Evolutionary conservation across 2,113 vertebrate genomes (phyloP), one percentile per base, ranked within the genome.

Genomic region (Triplophysa dalaica): DNA sequence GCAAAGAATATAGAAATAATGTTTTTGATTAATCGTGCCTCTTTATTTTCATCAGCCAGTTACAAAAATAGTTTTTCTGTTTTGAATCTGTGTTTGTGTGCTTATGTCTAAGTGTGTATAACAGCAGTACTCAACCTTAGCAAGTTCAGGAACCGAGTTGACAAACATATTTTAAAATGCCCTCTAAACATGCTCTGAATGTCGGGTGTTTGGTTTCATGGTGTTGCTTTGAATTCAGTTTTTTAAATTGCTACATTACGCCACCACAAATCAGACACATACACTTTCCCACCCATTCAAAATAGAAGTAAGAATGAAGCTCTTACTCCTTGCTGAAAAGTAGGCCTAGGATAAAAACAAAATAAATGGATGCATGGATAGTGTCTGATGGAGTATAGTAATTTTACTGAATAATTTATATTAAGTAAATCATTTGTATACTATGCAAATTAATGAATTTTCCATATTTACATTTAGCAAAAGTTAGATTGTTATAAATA

Each of bases 241-340:
- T 62, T 62, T 75, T 45, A 62, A 12, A 7, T 62, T 63, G 72
- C 62, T 21, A 48, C 58, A 62, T 62, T 26, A 75, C 56, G 43
- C 38, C 16, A 9, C 22, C 22, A 48, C 22, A 45, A 26, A 26
- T 21, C 58, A 61, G 38, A 62, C 58, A 24, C 21, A 11, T 21
- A 26, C 9, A 75, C 16, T 56, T 62, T 62, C 41, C 41, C 72
- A 75, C 38, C 33, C 24, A 14, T 63, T 63, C 10, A 63, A 63
- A 11, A 3, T 13, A 16, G 12, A 16, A 62, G 6, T 8, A 10
- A 21, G 10, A 9, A 21, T 10, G 17, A 58, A 48, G 72, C 43
- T 75, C 16, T 22, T n/a, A 75, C 16, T 63, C 58, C 38, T 48
- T 3, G 61, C 9, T 75, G 33, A 61, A 16, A 56, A 56, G 33